A percentile compares a stretch with the other conserved stretches of the same genome.
phyloP scores from a whole-genome alignment of 1,140 invertebrate species.

The Ceratitis capitata region DNA sequence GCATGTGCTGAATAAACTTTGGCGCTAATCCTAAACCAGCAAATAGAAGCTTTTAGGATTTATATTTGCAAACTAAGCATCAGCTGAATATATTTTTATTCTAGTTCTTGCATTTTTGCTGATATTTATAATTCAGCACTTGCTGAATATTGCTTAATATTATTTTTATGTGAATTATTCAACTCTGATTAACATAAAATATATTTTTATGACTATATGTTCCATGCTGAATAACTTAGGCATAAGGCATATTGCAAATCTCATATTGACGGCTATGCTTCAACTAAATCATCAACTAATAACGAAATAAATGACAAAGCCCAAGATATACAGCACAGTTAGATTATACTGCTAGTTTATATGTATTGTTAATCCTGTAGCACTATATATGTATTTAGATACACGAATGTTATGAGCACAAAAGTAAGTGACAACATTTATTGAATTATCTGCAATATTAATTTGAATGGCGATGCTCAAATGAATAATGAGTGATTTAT shows the following conservation, averaged over 20 bases:
- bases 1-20: neutral
- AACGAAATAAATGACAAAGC: too few species aligned
- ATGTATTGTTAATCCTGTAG: too few species aligned
- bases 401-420: too few species aligned
- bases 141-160: neutral
- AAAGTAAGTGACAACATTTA: neutral
- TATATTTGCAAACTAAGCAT: too few species aligned
- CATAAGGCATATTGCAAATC: neutral
- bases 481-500: neutral
- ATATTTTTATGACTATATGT: neutral
- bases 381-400: too few species aligned
- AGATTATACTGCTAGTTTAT: too few species aligned
- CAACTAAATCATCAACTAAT: neutral
- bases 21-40: too few species aligned
- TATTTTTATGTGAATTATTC: neutral
- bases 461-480: neutral
- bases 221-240: neutral
- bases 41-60: too few species aligned
- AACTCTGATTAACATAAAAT: neutral
- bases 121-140: neutral
- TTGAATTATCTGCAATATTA: neutral
- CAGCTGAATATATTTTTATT: too few species aligned
- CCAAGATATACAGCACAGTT: too few species aligned
- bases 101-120: too few species aligned
- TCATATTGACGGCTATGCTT: neutral